Conservation (phyloP, 2,888 invertebrate genomes). For the Notodonta ziczac region DNA sequence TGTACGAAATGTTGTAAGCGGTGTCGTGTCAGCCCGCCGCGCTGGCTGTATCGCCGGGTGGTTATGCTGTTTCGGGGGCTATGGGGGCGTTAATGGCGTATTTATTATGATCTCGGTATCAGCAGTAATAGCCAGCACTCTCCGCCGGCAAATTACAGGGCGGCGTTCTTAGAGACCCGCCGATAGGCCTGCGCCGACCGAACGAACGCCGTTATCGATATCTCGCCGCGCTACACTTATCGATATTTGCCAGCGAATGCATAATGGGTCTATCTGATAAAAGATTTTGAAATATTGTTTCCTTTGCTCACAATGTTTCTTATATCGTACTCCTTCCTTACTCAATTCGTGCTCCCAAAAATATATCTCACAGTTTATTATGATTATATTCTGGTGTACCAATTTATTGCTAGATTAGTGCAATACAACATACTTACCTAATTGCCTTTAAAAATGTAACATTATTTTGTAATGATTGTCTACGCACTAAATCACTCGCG, state of each 20-base stretch:
- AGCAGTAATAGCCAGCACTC: slow-evolving; percentile 84
- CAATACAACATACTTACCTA: no score
- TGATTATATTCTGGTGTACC: no score
- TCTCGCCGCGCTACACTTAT: slow-evolving; percentile 57
- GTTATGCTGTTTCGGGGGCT: slow-evolving; percentile 80
- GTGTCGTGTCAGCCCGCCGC: slow-evolving; percentile 15
- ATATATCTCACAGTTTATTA: no score
- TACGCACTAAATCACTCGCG: slow-evolving; percentile 22
- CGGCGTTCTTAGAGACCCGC: slow-evolving; percentile 72
- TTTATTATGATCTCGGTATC: slow-evolving; percentile 85
- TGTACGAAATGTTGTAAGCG: slow-evolving; percentile 30
- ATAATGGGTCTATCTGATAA: slow-evolving; percentile 63
- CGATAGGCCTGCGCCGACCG: slow-evolving; percentile 61
- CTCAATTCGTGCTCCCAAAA: not conserved
- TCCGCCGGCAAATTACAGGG: slow-evolving; percentile 84
- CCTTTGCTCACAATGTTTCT: slow-evolving; percentile 48
- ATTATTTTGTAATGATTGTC: not conserved
- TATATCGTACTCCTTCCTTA: not conserved
- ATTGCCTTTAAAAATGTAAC: no score
- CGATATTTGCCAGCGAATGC: slow-evolving; percentile 63
- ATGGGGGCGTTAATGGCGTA: slow-evolving; percentile 83
- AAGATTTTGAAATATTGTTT: slow-evolving; percentile 58
- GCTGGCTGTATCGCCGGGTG: slow-evolving; percentile 44
- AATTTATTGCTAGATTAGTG: no score
- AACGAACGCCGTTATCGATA: slow-evolving; percentile 68